Base-by-base conservation (phyloP, 2,113 vertebrate species). In the Planiliza haematocheilus region DNA sequence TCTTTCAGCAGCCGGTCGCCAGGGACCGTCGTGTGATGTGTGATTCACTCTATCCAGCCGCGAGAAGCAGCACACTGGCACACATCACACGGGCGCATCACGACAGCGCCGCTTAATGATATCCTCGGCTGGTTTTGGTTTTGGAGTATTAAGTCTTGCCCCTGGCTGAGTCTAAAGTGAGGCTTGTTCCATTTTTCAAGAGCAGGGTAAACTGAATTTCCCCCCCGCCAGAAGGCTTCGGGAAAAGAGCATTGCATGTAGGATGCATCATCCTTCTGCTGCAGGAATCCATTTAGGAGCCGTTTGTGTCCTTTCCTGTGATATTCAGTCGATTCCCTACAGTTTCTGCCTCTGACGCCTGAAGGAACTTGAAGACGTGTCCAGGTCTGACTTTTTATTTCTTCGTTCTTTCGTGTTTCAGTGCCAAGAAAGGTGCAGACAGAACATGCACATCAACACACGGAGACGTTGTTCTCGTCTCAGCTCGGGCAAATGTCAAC, bases 111-210 rank as follows among this genome's bases (percentile, higher is more conserved):
- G 48, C 58, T 48, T 80, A 64, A 70, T 53, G 38, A 77, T 72
- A 65, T 72, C 62, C 70, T 74, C 76, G 34, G 52, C 71, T 77
- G 59, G 60, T 53, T 79, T 71, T 56, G 66, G 41, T 42, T 78
- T 69, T 55, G 59, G 72, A 82, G 70, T 57, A 63, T 74, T 76
- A 69, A 57, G 53, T 84, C 68, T 74, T 2, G 79, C 73, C 82
- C 59, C 76, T 21, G 67, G 76, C 70, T 70, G 77, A 73, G 64
- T 74, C 58, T 70, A 71, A 75, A 79, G 79, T 61, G 74, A 82
- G 68, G 60, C 74, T 63, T 80, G 70, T 74, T 79, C 74, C 56
- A 83, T 89, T 86, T 83, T 82, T 72, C 58, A 78, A 55, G 73
- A 77, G 72, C 55, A 53, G 81, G 71, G 51, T 66, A 67, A 84